Evolutionary conservation across 2,888 invertebrate genomes (phyloP), one percentile per base, ranked within the genome.

Genomic region (Cryptus viduatorius): DNA sequence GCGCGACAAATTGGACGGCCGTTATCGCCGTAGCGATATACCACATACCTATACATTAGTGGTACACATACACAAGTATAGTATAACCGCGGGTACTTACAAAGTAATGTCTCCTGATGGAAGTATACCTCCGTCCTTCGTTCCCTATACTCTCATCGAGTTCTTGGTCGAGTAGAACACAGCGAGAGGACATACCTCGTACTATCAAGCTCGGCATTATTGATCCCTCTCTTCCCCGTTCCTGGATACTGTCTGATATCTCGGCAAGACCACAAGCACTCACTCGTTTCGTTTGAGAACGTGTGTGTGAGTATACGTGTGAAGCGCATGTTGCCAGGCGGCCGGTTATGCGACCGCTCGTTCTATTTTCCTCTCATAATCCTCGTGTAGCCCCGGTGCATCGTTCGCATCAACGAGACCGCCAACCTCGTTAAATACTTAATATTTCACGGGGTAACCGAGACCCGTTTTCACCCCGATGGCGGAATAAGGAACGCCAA

Each of bases 391-490:
- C 31, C 14, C 10, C 19, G 19, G 48, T 19, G 65, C 59, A 42
- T 59, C 59, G 19, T 29, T 46, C 69, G 67, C 53, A 46, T 48
- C 50, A 44, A 59, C 68, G 46, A 50, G 50, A 68, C 50, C 77
- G 29, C 76, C 65, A 69, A 76, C 56, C 65, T 84, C 82, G 82
- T 84, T 84, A 84, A 75, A 78, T 84, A 78, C 80, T 84, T 78
- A 79, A 84, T 79, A 82, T 84, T 84, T 84, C 75, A 84, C 29
- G 56, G 75, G 79, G 48, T 76, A 75, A 69, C 50, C 53, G 42
- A 46, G 50, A n/a, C 29, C 46, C 81, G 68, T 79, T 79, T 79
- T 75, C 79, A 64, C 29, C 56, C 65, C 61, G 71, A 75, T 75
- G 75, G 56, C 37, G 68, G 56, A 64, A 71, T 31, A 67, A 65